phyloP scores from a whole-genome alignment of 1,140 invertebrate genomes.

The Dinoponera quadriceps region DNA sequence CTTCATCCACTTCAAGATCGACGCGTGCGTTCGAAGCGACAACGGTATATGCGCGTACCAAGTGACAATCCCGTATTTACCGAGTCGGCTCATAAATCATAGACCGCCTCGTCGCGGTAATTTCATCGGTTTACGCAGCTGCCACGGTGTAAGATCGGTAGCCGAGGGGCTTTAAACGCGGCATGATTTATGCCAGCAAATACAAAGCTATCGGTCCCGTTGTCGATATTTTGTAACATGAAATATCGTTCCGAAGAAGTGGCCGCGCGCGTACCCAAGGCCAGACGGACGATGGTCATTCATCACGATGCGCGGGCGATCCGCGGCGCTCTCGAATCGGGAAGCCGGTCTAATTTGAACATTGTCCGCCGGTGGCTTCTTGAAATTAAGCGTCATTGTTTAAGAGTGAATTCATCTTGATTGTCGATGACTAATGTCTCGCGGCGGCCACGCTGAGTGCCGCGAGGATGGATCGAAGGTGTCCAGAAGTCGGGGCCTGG shows the following conservation, averaged over 20 bases:
- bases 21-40: neutral
- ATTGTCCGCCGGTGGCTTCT: constrained; percentile 77
- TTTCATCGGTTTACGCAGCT: neutral
- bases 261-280: neutral
- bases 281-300: constrained; percentile 44
- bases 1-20: neutral
- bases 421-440: constrained; percentile 79
- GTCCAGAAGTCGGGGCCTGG: constrained; percentile 66
- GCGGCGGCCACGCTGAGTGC: constrained; percentile 67
- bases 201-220: neutral
- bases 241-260: neutral
- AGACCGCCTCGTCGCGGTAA: neutral
- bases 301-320: constrained; percentile 47
- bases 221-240: neutral
- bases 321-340: constrained; percentile 56
- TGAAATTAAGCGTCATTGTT: constrained; percentile 81
- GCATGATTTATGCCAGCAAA: neutral
- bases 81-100: neutral
- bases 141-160: neutral
- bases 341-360: constrained; percentile 69
- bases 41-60: neutral
- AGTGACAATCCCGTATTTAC: neutral
- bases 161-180: too few relatives aligned
- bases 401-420: constrained; percentile 80
- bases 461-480: constrained; percentile 71